Evolutionary conservation across 2,113 vertebrate genomes (phyloP).

Genomic region (Equus quagga): DNA sequence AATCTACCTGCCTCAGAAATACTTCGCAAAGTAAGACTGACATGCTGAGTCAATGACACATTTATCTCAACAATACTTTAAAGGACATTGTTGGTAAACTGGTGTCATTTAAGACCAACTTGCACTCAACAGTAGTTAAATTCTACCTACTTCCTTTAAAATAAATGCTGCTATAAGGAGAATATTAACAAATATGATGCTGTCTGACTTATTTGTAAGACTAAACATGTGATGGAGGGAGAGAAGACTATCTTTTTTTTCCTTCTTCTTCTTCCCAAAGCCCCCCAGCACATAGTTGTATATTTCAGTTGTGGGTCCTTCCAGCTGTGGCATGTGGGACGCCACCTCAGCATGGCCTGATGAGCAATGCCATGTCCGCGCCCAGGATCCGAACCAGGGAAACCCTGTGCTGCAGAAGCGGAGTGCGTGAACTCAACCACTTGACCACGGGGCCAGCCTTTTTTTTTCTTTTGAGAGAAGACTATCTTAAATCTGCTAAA

Average conservation of each 20-base stretch:
- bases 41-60: not conserved
- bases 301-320: too few species aligned
- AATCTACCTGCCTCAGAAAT: not conserved
- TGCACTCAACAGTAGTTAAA: not conserved
- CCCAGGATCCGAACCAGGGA: too few species aligned
- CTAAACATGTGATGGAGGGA: not conserved
- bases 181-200: not conserved
- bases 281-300: too few species aligned
- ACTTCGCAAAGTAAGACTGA: conserved; percentile 23
- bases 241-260: not conserved
- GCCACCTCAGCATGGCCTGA: too few species aligned
- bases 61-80: not conserved
- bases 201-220: not conserved
- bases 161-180: not conserved
- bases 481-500: not conserved
- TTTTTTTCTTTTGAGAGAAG: not conserved
- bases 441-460: too few species aligned
- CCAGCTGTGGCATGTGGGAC: too few species aligned
- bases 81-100: not conserved
- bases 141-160: conserved; percentile 43
- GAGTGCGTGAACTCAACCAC: too few species aligned
- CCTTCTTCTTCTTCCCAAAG: too few species aligned
- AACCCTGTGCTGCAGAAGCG: too few species aligned
- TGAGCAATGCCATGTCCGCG: too few species aligned
- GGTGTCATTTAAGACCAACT: not conserved